Evolutionary conservation across 30 jellyfish, hydroid and myxozoan species (phyloP).

Genomic region (Turritopsis dohrnii): DNA sequence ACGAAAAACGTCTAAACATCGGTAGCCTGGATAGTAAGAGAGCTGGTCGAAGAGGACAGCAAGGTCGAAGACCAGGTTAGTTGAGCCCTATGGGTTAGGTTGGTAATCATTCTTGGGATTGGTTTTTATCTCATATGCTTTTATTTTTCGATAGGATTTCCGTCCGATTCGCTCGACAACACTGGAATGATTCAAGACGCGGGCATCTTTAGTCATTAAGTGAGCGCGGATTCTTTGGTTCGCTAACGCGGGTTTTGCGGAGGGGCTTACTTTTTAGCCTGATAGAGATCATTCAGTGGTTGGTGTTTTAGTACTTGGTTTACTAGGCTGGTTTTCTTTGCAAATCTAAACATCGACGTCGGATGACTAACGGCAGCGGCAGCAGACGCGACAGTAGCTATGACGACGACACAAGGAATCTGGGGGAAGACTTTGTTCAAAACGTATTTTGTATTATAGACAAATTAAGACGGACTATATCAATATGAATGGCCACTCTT

Average conservation of each 20-base stretch:
- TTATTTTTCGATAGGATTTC: constrained; percentile 45
- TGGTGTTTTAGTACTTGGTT: background rate
- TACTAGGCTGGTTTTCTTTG: background rate
- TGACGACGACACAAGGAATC: background rate
- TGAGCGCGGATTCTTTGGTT: background rate
- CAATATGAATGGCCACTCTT: background rate
- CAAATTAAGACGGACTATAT: background rate
- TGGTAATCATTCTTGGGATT: too few species aligned
- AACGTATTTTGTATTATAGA: background rate
- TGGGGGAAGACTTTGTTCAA: background rate
- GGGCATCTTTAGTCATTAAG: constrained; percentile 72
- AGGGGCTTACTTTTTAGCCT: background rate
- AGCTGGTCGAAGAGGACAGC: constrained; percentile 65
- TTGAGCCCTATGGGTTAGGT: background rate
- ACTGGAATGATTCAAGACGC: constrained; percentile 72
- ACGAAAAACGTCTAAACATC: constrained; percentile 72
- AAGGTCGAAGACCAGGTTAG: constrained; percentile 22
- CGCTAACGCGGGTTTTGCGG: background rate
- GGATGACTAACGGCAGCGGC: background rate
- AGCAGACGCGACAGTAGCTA: too few species aligned
- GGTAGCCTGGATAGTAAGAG: constrained; percentile 72
- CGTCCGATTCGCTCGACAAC: constrained; percentile 67
- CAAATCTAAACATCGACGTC: background rate
- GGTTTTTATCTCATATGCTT: background rate
- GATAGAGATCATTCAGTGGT: background rate